These are phyloP conservation scores for Aproaerema taeniolella DNA, from an alignment of 2,888 invertebrate genomes.

Conservation along the genomic window DNA sequence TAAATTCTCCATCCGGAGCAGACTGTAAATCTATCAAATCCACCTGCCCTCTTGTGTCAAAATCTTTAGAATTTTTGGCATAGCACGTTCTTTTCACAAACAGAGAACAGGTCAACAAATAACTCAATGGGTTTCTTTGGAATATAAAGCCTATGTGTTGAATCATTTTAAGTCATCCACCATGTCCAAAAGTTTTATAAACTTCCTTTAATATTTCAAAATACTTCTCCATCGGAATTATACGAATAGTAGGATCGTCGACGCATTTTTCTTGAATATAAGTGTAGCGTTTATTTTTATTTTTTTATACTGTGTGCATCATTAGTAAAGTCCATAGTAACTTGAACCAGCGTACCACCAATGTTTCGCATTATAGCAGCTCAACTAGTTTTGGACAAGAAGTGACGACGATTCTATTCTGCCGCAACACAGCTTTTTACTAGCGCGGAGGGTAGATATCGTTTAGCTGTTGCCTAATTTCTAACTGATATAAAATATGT, in stretches of 20 bases:
- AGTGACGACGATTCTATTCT: too few relatives aligned
- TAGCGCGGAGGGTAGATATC: too few relatives aligned
- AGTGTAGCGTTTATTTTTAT: too few relatives aligned
- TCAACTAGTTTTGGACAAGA: too few relatives aligned
- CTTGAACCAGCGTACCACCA: too few relatives aligned
- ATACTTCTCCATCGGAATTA: constrained; percentile 20
- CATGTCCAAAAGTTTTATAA: constrained; percentile 19
- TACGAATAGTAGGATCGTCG: constrained; percentile 15
- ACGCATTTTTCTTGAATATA: constrained; percentile 20
- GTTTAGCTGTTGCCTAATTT: too few relatives aligned
- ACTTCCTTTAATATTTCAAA: constrained; percentile 15
- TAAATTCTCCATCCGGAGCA: constrained; percentile 32
- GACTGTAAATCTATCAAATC: constrained; percentile 33
- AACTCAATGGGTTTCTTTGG: constrained; percentile 22
- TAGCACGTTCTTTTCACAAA: constrained; percentile 22
- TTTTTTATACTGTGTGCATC: too few relatives aligned
- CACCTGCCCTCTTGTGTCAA: constrained; percentile 31
- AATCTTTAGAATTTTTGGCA: constrained; percentile 25
- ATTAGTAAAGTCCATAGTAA: too few relatives aligned
- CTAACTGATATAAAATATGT: too few relatives aligned
- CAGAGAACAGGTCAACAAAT: constrained; percentile 21
- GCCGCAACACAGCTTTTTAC: too few relatives aligned
- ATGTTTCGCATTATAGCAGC: too few relatives aligned
- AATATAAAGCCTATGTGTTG: constrained; percentile 17
- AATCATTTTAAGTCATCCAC: constrained; percentile 22